Conservation (phyloP, 1,140 invertebrate species). For the Steinernema feltiae region DNA sequence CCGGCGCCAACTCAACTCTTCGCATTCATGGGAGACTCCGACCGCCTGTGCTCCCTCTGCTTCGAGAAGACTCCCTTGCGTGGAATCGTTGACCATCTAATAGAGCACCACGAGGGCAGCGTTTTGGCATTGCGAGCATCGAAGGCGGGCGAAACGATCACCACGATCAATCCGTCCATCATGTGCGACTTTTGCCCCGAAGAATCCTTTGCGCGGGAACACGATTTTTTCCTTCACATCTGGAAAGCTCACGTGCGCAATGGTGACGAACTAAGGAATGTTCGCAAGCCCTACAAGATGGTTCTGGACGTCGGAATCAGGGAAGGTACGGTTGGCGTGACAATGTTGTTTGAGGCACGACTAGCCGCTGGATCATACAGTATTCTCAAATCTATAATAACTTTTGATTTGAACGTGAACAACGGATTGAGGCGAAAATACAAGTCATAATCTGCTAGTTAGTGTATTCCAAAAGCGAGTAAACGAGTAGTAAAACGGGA, state of each 20-base stretch:
- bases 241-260: not conserved
- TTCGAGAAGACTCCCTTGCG: not conserved
- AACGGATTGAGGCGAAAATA: too few species aligned
- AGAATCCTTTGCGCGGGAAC: not conserved
- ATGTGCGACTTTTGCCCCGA: not conserved
- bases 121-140: not conserved
- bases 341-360: too few species aligned
- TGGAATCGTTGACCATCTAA: not conserved
- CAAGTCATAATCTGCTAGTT: too few species aligned
- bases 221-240: not conserved
- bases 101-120: not conserved
- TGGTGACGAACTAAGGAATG: not conserved
- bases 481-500: too few species aligned
- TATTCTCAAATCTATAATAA: too few species aligned
- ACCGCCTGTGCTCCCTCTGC: not conserved
- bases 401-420: too few species aligned
- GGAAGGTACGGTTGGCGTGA: not conserved
- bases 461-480: too few species aligned
- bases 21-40: not conserved
- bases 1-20: not conserved
- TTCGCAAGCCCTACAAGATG: not conserved
- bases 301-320: not conserved
- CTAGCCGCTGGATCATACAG: too few species aligned
- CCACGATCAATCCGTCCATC: not conserved
- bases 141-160: not conserved